Evolutionary conservation across 2,888 invertebrate species (phyloP).

Genomic region (Euclidia mi): DNA sequence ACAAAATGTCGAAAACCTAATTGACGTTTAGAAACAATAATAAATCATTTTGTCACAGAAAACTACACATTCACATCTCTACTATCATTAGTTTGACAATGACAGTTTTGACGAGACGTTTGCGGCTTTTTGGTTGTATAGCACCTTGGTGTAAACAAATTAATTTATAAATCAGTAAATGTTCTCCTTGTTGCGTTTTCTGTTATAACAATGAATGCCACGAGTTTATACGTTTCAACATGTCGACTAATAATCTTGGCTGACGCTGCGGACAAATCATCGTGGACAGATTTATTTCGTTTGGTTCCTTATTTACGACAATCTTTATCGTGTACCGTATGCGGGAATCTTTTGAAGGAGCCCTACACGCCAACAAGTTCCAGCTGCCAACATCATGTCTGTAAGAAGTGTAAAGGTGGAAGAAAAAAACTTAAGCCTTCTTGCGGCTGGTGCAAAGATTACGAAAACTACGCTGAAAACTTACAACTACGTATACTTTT

Average conservation of each 20-base stretch:
- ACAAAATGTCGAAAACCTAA: no score
- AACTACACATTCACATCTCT: conserved; percentile 11
- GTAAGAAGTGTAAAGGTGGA: conserved; percentile 95
- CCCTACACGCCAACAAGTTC: conserved; percentile 94
- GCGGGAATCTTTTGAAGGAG: conserved; percentile 94
- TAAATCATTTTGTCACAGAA: conserved; percentile 7
- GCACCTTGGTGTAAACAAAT: conserved; percentile 81
- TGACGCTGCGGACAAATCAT: conserved; percentile 92
- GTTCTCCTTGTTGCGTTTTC: conserved; percentile 59
- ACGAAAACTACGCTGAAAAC: conserved; percentile 95
- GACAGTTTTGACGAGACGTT: conserved; percentile 69
- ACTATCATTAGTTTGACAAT: conserved; percentile 39
- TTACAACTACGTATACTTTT: conserved; percentile 94
- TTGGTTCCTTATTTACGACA: conserved; percentile 96
- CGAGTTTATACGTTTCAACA: conserved; percentile 95
- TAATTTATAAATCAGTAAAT: conserved; percentile 70
- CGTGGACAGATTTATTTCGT: conserved; percentile 95
- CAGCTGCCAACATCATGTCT: conserved; percentile 97
- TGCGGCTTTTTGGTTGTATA: conserved; percentile 84
- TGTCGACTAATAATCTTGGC: conserved; percentile 95
- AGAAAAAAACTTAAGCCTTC: conserved; percentile 95
- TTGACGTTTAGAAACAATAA: conserved; percentile 14
- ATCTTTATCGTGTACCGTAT: conserved; percentile 97
- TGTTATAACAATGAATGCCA: conserved; percentile 93
- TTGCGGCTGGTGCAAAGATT: conserved; percentile 96